Base-by-base conservation (phyloP, 2,113 vertebrate species). In the Chaenogobius annularis region DNA sequence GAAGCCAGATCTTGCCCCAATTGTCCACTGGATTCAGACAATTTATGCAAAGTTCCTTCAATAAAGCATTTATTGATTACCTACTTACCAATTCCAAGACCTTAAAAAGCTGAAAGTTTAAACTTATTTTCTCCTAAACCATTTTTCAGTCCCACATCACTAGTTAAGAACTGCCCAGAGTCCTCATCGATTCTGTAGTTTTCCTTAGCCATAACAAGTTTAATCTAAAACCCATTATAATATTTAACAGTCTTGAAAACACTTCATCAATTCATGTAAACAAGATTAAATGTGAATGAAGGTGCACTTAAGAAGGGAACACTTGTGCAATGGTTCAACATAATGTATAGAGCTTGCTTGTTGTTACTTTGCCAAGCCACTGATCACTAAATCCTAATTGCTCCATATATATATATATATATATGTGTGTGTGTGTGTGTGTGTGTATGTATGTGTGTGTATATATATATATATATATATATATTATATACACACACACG, bases 381-480 rank as follows among this genome's bases (percentile, higher is more conserved):
- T 48, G 35, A 44, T 69, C 72, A 50, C 56, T 47, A 31, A 76
- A 19, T 52, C 73, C 37, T 68, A 74, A 78, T 83, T 79, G 75
- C 69, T 67, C 37, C 44, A 31, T 31, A 4, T 31, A 31, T 31
- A 4, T 31, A 31, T 31, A 31, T 31, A 31, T 31, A 31, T 31
- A 31, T n/a, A n/a, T n/a, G n/a, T n/a, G n/a, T n/a, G n/a, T n/a
- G n/a, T n/a, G n/a, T n/a, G n/a, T n/a, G n/a, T n/a, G n/a, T n/a
- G n/a, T n/a, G n/a, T n/a, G n/a, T n/a, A n/a, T n/a, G n/a, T n/a
- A n/a, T n/a, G n/a, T n/a, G n/a, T n/a, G n/a, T n/a, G n/a, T n/a
- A n/a, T n/a, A n/a, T n/a, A n/a, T n/a, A n/a, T n/a, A n/a, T n/a
- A n/a, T n/a, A n/a, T n/a, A n/a, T n/a, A n/a, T n/a, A n/a, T n/a